Percentiles rank a stretch among this genome's conserved stretches.
Conservation (phyloP, 2,888 invertebrate genomes). For the Girardia tigrina region DNA sequence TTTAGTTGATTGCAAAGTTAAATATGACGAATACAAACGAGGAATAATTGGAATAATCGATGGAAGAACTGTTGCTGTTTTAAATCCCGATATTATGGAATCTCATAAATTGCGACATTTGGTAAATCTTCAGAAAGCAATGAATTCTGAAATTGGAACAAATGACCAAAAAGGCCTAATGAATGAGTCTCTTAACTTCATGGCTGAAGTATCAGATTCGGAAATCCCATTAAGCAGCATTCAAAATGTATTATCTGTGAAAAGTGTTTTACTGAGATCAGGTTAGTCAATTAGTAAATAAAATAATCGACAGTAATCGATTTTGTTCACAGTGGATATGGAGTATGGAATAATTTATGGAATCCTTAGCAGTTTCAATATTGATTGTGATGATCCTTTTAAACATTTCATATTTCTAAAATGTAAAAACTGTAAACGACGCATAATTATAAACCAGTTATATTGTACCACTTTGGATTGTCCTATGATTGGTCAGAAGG, state of each 20-base stretch:
- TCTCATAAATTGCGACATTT: conserved; percentile 16
- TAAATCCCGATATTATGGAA: conserved; percentile 31
- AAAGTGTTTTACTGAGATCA: conserved; percentile 19
- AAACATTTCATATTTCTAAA: neutral
- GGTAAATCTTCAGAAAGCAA: conserved; percentile 16
- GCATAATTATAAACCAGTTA: neutral
- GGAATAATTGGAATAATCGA: conserved; percentile 26
- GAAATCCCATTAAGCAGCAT: conserved; percentile 32
- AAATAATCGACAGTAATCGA: no score
- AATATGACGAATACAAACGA: conserved; percentile 25
- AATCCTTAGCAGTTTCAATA: conserved; percentile 20
- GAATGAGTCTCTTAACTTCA: neutral
- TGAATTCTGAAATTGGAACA: neutral
- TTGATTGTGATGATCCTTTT: conserved; percentile 9
- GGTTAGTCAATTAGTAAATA: neutral
- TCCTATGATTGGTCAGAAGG: conserved; percentile 31
- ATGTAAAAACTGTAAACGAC: conserved; percentile 26
- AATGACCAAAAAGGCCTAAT: neutral
- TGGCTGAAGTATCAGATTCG: neutral
- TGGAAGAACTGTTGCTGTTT: conserved; percentile 24
- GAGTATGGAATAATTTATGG: conserved; percentile 33
- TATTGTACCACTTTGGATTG: conserved; percentile 31
- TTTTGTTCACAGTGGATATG: neutral
- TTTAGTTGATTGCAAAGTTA: conserved; percentile 29
- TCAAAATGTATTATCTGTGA: conserved; percentile 27